phyloP scores from a whole-genome alignment of 30 jellyfish, hydroid and myxozoan species.

The Aurelia aurita complex sp. Pacific region DNA sequence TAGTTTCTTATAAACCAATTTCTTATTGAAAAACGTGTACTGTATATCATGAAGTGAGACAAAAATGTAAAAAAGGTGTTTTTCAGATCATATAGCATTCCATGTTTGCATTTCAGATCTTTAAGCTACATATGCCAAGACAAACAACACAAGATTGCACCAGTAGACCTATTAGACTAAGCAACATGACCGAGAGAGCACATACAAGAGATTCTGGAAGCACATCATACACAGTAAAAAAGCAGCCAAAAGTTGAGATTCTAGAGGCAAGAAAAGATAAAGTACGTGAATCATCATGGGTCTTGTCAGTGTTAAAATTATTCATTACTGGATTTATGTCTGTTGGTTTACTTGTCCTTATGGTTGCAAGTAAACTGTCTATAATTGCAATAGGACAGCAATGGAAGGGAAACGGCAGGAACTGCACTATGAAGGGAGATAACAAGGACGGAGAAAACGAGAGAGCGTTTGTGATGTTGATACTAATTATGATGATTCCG shows the following conservation, averaged over 20 bases:
- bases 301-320: slow-evolving; percentile 45
- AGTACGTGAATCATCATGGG: slow-evolving; percentile 35
- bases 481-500: slow-evolving; percentile 73
- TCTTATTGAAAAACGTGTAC: too few relatives aligned
- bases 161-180: background rate
- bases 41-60: too few relatives aligned
- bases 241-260: slow-evolving; percentile 49
- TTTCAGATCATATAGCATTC: too few relatives aligned
- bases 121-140: too few relatives aligned
- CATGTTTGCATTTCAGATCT: too few relatives aligned
- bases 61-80: too few relatives aligned
- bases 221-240: slow-evolving; percentile 36
- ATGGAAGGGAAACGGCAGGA: background rate
- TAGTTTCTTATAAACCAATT: too few relatives aligned
- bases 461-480: slow-evolving; percentile 68
- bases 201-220: background rate
- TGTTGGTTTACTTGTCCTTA: slow-evolving; percentile 18
- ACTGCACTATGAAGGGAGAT: slow-evolving; percentile 8
- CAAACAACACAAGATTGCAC: background rate
- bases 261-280: slow-evolving; percentile 43
- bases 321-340: slow-evolving; percentile 51
- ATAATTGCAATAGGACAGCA: slow-evolving; percentile 64
- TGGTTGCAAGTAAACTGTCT: slow-evolving; percentile 71
- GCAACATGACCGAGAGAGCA: background rate
- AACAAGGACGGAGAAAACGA: slow-evolving; percentile 3